Evolutionary conservation across 30 jellyfish, hydroid and myxozoan genomes (phyloP).

Genomic region (Cassiopea andromeda): DNA sequence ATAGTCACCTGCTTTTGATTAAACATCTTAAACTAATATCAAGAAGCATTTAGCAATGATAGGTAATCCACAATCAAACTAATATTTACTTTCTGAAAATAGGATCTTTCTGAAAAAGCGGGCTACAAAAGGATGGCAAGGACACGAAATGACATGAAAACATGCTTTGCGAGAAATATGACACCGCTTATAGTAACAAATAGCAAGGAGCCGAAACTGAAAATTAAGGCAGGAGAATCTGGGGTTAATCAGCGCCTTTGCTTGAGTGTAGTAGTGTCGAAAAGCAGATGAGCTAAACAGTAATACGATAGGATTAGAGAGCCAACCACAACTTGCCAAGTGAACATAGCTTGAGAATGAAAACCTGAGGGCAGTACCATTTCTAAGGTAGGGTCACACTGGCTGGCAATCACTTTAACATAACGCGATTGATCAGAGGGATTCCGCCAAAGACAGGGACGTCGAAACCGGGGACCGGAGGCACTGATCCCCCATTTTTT

Average conservation of each 20-base stretch:
- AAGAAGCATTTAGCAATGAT: neutral
- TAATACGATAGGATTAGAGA: no score
- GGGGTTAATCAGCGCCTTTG: neutral
- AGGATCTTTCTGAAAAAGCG: neutral
- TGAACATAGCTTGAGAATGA: no score
- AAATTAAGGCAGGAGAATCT: neutral
- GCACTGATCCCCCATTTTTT: no score
- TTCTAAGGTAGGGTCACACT: no score
- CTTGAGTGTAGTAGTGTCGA: no score
- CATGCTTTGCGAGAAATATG: neutral
- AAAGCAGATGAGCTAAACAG: no score
- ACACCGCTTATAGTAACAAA: neutral
- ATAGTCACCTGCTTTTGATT: slow-evolving; percentile 23
- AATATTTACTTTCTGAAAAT: neutral
- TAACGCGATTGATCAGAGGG: no score
- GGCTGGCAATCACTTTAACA: no score
- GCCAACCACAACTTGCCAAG: no score
- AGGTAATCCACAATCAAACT: neutral
- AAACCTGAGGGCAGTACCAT: no score
- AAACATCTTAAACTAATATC: neutral
- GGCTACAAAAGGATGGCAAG: neutral
- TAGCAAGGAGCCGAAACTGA: neutral
- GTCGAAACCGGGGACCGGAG: no score
- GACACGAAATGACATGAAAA: neutral
- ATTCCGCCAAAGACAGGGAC: no score